Conservation (phyloP, 2,113 vertebrate genomes). For the Equus quagga region DNA sequence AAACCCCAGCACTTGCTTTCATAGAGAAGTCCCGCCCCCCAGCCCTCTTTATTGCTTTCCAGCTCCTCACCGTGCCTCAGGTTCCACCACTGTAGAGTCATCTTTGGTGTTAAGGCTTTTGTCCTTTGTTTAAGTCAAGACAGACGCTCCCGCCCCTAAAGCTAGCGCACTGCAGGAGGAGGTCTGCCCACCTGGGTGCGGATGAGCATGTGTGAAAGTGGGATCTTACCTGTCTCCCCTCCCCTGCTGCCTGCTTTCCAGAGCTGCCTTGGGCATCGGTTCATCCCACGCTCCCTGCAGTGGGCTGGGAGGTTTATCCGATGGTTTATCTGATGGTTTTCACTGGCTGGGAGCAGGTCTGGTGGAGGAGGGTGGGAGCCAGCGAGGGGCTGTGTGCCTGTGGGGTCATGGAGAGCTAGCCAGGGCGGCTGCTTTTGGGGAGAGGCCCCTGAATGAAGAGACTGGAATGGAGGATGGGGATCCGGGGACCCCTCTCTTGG, state of each 20-base stretch:
- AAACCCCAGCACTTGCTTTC: background rate
- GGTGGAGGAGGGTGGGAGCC: background rate
- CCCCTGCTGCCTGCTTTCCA: background rate
- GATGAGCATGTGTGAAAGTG: background rate
- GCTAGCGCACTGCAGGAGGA: background rate
- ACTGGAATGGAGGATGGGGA: background rate
- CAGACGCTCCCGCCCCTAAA: background rate
- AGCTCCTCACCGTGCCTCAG: background rate
- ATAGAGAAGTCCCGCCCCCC: background rate
- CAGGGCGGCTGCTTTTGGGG: background rate
- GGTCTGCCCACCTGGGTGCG: background rate
- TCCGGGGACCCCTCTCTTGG: background rate
- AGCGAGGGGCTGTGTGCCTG: background rate
- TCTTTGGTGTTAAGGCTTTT: background rate
- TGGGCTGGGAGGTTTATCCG: constrained; percentile 3
- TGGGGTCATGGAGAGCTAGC: background rate
- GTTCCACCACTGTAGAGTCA: background rate
- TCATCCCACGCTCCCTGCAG: background rate
- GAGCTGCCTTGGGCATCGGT: background rate
- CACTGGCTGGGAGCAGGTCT: background rate
- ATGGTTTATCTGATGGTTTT: background rate
- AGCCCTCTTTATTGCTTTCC: background rate
- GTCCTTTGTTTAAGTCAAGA: background rate
- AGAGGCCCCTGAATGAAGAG: background rate
- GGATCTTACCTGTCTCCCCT: background rate